Evolutionary conservation across 2,113 vertebrate species (phyloP).

Genomic region (Rynchops niger): DNA sequence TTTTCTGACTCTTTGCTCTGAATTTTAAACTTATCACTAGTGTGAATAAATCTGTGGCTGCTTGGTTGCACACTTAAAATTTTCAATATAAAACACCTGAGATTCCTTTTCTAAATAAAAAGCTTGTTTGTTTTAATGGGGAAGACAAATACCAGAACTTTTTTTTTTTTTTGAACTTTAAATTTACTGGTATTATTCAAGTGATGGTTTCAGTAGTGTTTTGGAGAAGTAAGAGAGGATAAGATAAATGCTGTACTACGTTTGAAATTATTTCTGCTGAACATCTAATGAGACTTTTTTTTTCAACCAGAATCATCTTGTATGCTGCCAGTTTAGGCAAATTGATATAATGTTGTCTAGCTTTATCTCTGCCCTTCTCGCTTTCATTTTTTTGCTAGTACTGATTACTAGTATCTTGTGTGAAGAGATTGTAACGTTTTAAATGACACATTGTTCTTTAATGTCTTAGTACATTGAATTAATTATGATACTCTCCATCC

Average conservation of each 20-base stretch:
- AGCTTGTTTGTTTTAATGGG: neutral
- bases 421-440: neutral
- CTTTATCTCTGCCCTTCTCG: neutral
- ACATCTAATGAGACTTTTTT: neutral
- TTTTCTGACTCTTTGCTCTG: neutral
- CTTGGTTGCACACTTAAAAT: neutral
- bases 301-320: neutral
- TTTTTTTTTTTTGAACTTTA: neutral
- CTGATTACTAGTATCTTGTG: neutral
- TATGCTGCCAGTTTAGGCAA: neutral
- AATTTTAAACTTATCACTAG: neutral
- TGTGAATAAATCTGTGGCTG: neutral
- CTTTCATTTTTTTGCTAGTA: neutral
- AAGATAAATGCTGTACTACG: neutral
- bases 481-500: neutral
- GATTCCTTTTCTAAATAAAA: neutral
- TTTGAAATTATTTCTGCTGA: neutral
- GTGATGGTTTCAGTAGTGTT: neutral
- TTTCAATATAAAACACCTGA: neutral
- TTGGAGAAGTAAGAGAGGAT: neutral
- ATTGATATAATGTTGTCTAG: neutral
- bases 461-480: neutral
- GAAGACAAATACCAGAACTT: neutral
- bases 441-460: neutral
- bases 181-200: neutral